A percentile compares a stretch with the other conserved stretches of the same genome.
Conservation (phyloP, 1,140 invertebrate genomes). For the Scylla paramamosain region DNA sequence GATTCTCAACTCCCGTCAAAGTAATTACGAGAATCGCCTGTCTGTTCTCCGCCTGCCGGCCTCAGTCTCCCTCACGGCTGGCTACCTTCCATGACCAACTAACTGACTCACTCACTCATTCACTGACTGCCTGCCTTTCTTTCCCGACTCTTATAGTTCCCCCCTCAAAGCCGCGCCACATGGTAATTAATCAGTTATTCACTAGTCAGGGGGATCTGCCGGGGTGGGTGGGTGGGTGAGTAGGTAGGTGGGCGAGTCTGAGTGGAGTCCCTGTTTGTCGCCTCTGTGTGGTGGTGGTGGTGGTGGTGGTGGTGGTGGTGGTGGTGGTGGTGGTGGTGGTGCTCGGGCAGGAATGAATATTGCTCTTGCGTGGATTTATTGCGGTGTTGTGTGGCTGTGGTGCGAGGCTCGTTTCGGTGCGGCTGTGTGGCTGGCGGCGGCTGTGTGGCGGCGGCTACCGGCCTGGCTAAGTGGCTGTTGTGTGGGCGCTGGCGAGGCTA, state of each 20-base stretch:
- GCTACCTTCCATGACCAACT: background rate
- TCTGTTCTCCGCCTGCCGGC: background rate
- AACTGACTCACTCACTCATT: background rate
- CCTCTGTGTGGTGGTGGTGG: too few relatives aligned
- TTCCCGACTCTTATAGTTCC: background rate
- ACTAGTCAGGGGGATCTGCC: background rate
- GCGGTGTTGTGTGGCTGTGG: background rate
- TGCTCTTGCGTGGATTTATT: background rate
- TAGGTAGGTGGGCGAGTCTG: too few relatives aligned
- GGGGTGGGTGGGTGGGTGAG: too few relatives aligned
- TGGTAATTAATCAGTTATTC: background rate
- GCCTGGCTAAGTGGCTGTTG: background rate
- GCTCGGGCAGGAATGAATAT: background rate
- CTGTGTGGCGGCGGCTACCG: background rate
- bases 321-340: background rate
- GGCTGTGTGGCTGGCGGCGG: background rate
- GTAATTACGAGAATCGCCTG: conserved; percentile 10
- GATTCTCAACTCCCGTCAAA: conserved; percentile 12
- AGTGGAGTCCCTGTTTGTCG: too few relatives aligned
- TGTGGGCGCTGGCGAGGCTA: background rate
- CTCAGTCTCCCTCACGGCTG: background rate
- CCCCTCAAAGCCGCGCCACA: too few relatives aligned
- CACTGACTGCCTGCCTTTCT: background rate
- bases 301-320: too few relatives aligned
- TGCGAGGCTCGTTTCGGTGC: background rate